These are phyloP conservation scores for Nothocercus nigrocapillus DNA, from an alignment of 2,113 vertebrate genomes.

Conservation along the genomic window DNA sequence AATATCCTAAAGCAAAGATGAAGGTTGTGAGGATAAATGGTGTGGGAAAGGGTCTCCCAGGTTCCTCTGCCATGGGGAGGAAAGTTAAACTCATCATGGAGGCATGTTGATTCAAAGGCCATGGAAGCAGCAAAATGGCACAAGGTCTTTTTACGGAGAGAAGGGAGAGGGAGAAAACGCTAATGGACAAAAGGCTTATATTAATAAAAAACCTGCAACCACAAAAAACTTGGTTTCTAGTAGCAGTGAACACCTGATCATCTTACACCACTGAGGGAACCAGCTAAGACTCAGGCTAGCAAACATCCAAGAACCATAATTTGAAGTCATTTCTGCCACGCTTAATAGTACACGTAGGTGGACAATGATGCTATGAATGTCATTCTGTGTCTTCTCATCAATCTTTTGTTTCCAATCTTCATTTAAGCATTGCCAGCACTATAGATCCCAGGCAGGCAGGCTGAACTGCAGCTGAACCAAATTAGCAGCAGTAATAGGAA, in stretches of 20 bases:
- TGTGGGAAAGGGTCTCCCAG: background rate
- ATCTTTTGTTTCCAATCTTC: slow-evolving; percentile 5
- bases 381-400: background rate
- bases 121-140: background rate
- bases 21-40: background rate
- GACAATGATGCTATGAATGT: background rate
- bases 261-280: background rate
- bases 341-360: background rate
- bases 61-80: background rate
- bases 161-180: background rate
- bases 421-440: background rate
- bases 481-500: background rate
- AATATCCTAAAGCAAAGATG: background rate
- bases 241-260: background rate
- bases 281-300: background rate
- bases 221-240: background rate
- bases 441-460: background rate
- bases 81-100: background rate
- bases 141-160: background rate
- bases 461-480: background rate
- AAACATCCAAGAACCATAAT: background rate
- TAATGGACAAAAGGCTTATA: background rate
- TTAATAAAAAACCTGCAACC: background rate
- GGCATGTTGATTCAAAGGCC: background rate
- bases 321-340: background rate